Conservation (phyloP, 2,888 invertebrate species). For the Drosophila meridionalis region DNA sequence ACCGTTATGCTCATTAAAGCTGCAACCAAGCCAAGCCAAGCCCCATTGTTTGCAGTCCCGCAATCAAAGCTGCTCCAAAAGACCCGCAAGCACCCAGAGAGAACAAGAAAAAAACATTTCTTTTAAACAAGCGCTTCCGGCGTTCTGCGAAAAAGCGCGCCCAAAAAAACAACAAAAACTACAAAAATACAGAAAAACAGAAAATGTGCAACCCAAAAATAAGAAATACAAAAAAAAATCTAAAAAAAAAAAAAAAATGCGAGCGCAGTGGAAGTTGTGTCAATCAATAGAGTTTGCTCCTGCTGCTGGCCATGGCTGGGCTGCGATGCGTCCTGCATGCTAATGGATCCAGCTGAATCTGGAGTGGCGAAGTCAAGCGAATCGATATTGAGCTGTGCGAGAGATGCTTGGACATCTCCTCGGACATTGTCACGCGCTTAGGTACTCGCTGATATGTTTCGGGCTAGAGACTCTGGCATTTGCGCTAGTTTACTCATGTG, state of each 20-base stretch:
- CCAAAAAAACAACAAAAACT: conserved; percentile 11
- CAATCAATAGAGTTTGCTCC: conserved; percentile 81
- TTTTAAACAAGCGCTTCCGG: conserved; percentile 75
- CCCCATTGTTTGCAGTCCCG: conserved; percentile 55
- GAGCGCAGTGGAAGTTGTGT: conserved; percentile 79
- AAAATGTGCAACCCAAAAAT: conserved; percentile 28
- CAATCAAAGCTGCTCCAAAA: conserved; percentile 55
- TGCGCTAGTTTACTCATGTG: conserved; percentile 3
- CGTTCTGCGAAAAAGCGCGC: conserved; percentile 73
- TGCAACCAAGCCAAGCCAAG: conserved; percentile 48
- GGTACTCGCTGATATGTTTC: conserved; percentile 41
- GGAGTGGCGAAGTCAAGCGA: conserved; percentile 29
- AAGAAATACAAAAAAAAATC: conserved; percentile 7
- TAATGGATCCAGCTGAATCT: conserved; percentile 63
- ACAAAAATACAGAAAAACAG: conserved; percentile 15
- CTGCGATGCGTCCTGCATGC: conserved; percentile 80
- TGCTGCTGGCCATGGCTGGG: conserved; percentile 40
- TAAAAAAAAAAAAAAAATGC: conserved; percentile 19
- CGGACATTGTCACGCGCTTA: conserved; percentile 65
- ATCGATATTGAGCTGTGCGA: conserved; percentile 62
- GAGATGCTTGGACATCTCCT: conserved; percentile 46
- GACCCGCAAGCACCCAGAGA: conserved; percentile 17
- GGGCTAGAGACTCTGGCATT: conserved; percentile 1
- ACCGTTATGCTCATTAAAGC: conserved; percentile 82
- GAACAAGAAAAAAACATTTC: conserved; percentile 32